phyloP scores from a whole-genome alignment of 2,888 invertebrate genomes.

The Marronus borbonicus region DNA sequence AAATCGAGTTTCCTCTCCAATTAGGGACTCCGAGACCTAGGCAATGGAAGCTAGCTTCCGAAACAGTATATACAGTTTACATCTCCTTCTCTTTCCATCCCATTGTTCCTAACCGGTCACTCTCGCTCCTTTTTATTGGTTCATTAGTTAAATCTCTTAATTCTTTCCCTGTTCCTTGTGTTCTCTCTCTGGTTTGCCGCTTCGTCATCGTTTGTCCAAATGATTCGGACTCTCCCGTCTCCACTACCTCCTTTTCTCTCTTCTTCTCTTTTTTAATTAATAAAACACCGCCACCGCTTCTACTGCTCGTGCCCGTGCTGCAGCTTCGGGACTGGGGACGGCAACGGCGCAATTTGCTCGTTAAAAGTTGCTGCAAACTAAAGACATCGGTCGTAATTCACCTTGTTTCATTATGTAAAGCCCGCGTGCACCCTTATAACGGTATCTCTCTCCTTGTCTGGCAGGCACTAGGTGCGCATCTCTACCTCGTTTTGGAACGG shows the following conservation, averaged over 20 bases:
- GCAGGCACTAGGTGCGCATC: not conserved
- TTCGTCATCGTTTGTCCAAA: conserved; percentile 9
- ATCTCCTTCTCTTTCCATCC: not conserved
- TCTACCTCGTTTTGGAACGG: conserved; percentile 1
- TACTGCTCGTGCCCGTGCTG: conserved; percentile 1
- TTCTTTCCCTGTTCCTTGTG: conserved; percentile 49
- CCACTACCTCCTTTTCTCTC: conserved; percentile 6
- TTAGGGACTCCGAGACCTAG: not conserved
- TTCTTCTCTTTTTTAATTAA: conserved; percentile 59
- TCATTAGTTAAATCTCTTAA: conserved; percentile 54
- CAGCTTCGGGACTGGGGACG: conserved; percentile 39
- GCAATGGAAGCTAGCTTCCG: not conserved
- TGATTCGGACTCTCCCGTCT: not conserved
- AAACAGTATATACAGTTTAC: not conserved
- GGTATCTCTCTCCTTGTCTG: conserved; percentile 31
- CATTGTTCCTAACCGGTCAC: not conserved
- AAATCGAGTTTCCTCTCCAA: not conserved
- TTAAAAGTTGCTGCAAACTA: conserved; percentile 59
- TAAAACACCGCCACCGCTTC: conserved; percentile 56
- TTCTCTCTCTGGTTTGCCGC: conserved; percentile 13
- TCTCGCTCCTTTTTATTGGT: conserved; percentile 51
- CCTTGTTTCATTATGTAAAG: conserved; percentile 59
- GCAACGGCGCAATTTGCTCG: conserved; percentile 60
- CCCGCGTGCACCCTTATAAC: conserved; percentile 53
- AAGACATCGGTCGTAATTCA: conserved; percentile 58